phyloP scores from a whole-genome alignment of 2,113 vertebrate genomes.

The Dipodomys ordii region DNA sequence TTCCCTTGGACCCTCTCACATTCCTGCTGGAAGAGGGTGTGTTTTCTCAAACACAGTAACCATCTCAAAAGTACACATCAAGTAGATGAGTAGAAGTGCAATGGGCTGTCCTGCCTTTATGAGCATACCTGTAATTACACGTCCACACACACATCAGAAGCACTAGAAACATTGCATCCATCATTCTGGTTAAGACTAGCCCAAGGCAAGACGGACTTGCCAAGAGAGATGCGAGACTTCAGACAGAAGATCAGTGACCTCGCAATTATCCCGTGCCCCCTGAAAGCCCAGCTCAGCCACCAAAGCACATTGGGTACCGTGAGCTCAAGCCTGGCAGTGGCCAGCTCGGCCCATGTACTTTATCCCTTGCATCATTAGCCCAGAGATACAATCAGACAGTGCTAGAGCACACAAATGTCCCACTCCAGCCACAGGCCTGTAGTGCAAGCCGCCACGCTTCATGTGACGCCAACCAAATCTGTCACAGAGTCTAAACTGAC shows the following conservation, averaged over 20 bases:
- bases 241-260: not conserved
- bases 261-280: not conserved
- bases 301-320: not conserved
- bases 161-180: not conserved
- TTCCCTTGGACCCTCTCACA: not conserved
- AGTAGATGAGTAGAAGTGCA: not conserved
- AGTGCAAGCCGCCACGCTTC: constrained; percentile 63
- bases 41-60: not conserved
- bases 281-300: not conserved
- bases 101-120: not conserved
- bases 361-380: constrained; percentile 49
- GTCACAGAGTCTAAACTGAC: constrained; percentile 45
- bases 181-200: constrained; percentile 21
- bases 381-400: constrained; percentile 53
- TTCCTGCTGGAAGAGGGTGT: not conserved
- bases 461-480: constrained; percentile 57
- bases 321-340: not conserved
- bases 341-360: not conserved
- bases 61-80: not conserved
- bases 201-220: not conserved
- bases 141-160: not conserved
- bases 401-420: constrained; percentile 19
- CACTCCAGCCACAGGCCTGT: constrained; percentile 44
- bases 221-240: not conserved
- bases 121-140: not conserved